Base-by-base conservation (phyloP, 2,888 invertebrate species). In the Drosophila mercatorum region DNA sequence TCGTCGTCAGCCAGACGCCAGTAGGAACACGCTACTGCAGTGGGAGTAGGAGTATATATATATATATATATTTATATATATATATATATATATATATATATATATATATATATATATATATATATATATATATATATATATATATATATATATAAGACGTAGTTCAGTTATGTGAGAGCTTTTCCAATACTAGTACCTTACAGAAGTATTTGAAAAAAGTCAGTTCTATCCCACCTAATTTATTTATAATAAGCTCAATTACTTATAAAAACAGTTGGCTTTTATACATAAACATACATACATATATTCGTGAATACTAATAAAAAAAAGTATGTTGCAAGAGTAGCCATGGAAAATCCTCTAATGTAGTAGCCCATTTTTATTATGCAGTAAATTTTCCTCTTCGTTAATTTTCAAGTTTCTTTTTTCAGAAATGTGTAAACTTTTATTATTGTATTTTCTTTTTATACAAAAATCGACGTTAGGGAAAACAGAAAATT, bases 1-100 rank as follows among this genome's bases (percentile, higher is more conserved):
- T 41, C 53, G 46, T 69, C 64, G 67, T 57, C 80, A 72, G 53
- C 52, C 82, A 78, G 79, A 72, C 76, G 68, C 67, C 62, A 70
- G 62, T 72, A 53, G 71, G 31, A 47, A 8, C 53, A 46, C 51
- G 38, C 43, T 57, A 59, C 44, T 53, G 59, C 75, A 66, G n/a
- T 51, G n/a, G 10, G 14, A 14, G 38, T 10, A 22, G 17, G 17
- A 17, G 0, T 22, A 22, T 22, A 22, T 2, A 22, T 22, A 22
- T 22, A 22, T 22, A 22, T 22, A 22, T 22, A 22, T 22, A 51
- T 51, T 40, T 17, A 17, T 17, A 17, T 64, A 10, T 17, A 22
- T 22, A 22, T 22, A 22, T 2, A 22, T 22, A 22, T 22, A 22
- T 22, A 22, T 22, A 22, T 22, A 22, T 2, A 22, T 22, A 22